Percentiles rank a stretch among this genome's conserved stretches.
phyloP scores from a whole-genome alignment of 2,113 vertebrate genomes.

The Nesoenas mayeri region DNA sequence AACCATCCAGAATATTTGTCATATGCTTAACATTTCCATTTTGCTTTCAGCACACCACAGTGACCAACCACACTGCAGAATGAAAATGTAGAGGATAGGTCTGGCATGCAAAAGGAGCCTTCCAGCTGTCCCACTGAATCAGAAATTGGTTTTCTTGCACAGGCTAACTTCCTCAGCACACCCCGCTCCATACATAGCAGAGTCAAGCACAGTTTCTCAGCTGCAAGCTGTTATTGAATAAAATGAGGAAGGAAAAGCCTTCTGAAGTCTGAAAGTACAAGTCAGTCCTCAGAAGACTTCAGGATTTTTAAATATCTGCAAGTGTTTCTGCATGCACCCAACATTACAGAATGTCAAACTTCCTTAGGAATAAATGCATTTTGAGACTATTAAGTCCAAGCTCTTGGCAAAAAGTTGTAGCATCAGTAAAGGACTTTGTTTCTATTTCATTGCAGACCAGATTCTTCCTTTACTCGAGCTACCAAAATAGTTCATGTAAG shows the following conservation, averaged over 20 bases:
- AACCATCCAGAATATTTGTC: background rate
- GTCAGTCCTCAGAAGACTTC: background rate
- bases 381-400: background rate
- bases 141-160: fast-evolving
- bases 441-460: background rate
- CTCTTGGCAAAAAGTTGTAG: background rate
- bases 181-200: no score
- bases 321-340: background rate
- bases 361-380: background rate
- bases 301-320: background rate
- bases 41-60: background rate
- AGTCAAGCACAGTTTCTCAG: background rate
- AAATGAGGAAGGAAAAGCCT: background rate
- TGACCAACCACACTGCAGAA: background rate
- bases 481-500: background rate
- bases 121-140: background rate
- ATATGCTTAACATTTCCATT: background rate
- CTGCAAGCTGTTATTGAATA: background rate
- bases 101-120: background rate
- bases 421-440: background rate
- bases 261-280: background rate
- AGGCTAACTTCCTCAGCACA: background rate
- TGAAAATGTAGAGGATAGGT: background rate
- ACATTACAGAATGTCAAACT: background rate
- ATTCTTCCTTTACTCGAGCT: background rate